phyloP scores from a whole-genome alignment of 2,888 invertebrate species.

The Ennomos quercinarius region DNA sequence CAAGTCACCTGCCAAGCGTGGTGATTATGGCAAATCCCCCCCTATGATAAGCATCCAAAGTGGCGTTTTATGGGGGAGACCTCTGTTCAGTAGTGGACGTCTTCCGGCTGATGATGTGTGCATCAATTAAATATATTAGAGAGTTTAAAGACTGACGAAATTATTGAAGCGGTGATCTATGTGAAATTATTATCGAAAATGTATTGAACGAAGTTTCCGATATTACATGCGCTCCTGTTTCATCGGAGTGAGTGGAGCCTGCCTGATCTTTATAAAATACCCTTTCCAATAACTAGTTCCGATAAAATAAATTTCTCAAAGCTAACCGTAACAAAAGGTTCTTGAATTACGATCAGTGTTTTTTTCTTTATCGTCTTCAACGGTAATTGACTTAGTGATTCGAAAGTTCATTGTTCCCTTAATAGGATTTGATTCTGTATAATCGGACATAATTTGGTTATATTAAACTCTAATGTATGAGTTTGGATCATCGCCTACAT shows the following conservation, averaged over 20 bases:
- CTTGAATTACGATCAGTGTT: constrained; percentile 14
- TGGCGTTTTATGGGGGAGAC: too few species aligned
- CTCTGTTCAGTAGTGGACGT: too few species aligned
- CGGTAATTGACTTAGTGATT: constrained; percentile 41
- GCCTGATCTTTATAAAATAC: constrained; percentile 14
- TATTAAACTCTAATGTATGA: constrained; percentile 45
- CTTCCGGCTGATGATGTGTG: too few species aligned
- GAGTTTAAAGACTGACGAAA: too few species aligned
- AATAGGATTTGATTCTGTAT: constrained; percentile 55
- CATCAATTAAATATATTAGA: too few species aligned
- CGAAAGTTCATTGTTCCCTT: constrained; percentile 58
- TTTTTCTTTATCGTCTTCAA: constrained; percentile 39
- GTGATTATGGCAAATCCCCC: too few species aligned
- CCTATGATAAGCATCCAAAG: too few species aligned
- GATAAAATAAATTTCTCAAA: constrained; percentile 13
- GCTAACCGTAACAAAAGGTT: constrained; percentile 24
- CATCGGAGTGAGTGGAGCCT: not conserved
- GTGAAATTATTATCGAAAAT: constrained; percentile 8
- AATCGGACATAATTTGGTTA: constrained; percentile 50
- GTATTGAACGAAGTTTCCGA: constrained; percentile 4
- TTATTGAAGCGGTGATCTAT: not conserved
- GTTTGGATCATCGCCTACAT: constrained; percentile 57
- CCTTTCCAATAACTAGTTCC: constrained; percentile 7
- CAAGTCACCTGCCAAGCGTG: too few species aligned
- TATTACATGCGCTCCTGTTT: constrained; percentile 14